Conservation (phyloP, 2,797 vertebrate genomes). For the Lutra lutra region DNA sequence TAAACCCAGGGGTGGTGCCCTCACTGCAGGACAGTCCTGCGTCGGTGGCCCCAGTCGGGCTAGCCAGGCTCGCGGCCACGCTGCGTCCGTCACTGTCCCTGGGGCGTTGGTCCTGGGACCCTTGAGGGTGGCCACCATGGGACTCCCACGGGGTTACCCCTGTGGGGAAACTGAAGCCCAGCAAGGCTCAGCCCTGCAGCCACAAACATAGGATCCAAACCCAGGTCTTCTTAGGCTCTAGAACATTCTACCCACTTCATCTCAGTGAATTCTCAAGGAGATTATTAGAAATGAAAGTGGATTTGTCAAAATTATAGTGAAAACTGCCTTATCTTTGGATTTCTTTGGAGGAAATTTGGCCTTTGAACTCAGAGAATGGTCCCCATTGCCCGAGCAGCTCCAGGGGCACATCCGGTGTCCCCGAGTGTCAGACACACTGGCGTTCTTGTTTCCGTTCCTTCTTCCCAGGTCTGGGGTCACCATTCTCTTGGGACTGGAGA, state of each 20-base stretch:
- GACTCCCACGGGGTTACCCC: too few relatives aligned
- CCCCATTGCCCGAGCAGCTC: fast-evolving
- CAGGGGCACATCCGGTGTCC: background rate
- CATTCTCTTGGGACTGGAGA: fast-evolving
- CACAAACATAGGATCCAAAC: background rate
- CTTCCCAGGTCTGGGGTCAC: background rate
- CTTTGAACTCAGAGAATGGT: fast-evolving
- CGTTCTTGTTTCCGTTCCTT: fast-evolving
- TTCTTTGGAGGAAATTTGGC: too few relatives aligned
- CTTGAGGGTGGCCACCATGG: fast-evolving
- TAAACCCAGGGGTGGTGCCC: conserved; percentile 48
- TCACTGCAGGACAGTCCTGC: conserved; percentile 10
- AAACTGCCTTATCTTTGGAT: fast-evolving
- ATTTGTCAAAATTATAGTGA: background rate
- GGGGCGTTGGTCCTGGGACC: fast-evolving
- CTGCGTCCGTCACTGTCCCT: background rate
- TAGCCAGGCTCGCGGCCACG: background rate
- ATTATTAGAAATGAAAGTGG: too few relatives aligned
- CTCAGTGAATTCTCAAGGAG: fast-evolving
- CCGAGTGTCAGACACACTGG: fast-evolving
- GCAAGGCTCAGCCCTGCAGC: fast-evolving
- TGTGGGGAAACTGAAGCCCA: fast-evolving
- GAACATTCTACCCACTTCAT: fast-evolving
- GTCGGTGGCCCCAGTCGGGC: conserved; percentile 53
- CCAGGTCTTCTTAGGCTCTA: background rate